Base-by-base conservation (phyloP, 2,888 invertebrate genomes). In the Trissolcus brochymenae region DNA sequence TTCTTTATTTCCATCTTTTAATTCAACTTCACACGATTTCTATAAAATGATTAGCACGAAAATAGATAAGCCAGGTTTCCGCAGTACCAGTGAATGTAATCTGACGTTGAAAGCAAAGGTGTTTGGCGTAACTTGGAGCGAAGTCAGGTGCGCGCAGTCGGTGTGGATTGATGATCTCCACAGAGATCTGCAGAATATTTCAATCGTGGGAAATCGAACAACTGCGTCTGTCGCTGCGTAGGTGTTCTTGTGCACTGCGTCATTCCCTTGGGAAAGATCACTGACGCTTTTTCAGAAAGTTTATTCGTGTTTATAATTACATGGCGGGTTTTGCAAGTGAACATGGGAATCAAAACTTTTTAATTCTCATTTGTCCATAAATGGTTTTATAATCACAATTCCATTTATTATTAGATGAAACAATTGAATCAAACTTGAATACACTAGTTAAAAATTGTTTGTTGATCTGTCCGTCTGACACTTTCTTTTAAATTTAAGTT, bases 181-280 rank as follows among this genome's bases (percentile, higher is more conserved):
- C 61, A 14, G 50, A 71, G 76, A 76, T 71, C 71, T 62, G 62
- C 46, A 40, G 62, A 62, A 59, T 67, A 67, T 65, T 71, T 71
- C 71, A 76, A 76, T 76, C 76, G 76, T 71, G 76, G 71, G 76
- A 76, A 76, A 76, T 76, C 66, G 76, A 71, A 76, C 76, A 76
- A 76, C 76, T 76, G 71, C n/a, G n/a, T 76, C 76, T 76, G 71
- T 71, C 66, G 71, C 57, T 66, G 76, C 76, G 76, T 76, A 76
- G 76, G 76, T 76, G 76, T 57, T 6, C 62, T 76, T 51, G 65
- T 54, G 7, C 16, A 43, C 65, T 71, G 71, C 76, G 61, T 67
- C 54, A 53, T 56, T 56, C 60, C n/a, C 53, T 71, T 71, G 76
- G 65, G 76, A 76, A 76, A 66, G 61, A 71, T 56, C 65, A 53